phyloP scores from a whole-genome alignment of 2,797 vertebrate species.

The Lerista edwardsae region DNA sequence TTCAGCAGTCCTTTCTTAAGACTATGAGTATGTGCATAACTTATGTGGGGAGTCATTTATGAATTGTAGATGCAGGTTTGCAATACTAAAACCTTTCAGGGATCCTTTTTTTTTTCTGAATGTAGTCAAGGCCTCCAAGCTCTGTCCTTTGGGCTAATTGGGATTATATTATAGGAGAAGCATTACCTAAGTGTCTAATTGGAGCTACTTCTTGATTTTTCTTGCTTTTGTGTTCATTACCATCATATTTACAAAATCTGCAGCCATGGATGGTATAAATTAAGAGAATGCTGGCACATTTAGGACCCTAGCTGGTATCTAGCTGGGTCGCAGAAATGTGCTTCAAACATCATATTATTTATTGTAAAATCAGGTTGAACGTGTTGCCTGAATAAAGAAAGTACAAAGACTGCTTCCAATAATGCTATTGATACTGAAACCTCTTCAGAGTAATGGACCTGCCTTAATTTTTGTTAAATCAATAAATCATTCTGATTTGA shows the following conservation, averaged over 20 bases:
- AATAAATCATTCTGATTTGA: slow-evolving; percentile 1
- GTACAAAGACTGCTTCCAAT: neutral
- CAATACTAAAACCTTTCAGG: neutral
- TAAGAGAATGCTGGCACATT: neutral
- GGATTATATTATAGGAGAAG: neutral
- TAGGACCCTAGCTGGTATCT: neutral
- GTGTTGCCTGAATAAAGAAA: neutral
- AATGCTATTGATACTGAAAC: neutral
- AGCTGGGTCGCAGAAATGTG: neutral
- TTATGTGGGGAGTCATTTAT: neutral
- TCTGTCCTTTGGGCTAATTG: neutral
- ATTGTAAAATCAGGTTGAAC: slow-evolving; percentile 1
- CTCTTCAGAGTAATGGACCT: neutral
- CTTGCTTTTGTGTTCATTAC: neutral
- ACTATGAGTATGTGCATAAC: neutral
- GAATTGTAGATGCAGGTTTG: neutral
- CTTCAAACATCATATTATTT: neutral
- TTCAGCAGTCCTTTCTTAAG: neutral
- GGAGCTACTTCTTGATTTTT: neutral
- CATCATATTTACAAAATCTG: neutral
- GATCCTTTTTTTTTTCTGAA: neutral
- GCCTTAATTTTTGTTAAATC: slow-evolving; percentile 7
- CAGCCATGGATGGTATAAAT: neutral
- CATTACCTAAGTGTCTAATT: neutral
- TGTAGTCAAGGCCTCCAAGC: neutral